A percentile compares a stretch with the other conserved stretches of the same genome.
These are phyloP conservation scores for Drosophila paulistorum DNA, from an alignment of 1,140 invertebrate genomes.

Conservation along the genomic window DNA sequence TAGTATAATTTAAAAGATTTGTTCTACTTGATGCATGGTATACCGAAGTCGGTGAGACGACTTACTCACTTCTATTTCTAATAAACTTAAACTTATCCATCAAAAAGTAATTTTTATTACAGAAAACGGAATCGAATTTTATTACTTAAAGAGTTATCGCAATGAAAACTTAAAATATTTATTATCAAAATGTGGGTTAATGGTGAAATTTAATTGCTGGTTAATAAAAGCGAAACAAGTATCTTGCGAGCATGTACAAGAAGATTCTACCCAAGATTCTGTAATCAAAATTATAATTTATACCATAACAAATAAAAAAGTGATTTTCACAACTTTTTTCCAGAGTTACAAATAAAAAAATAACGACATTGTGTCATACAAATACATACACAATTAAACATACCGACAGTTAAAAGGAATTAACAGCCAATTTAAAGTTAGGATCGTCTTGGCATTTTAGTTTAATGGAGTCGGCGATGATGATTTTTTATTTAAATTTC, in stretches of 20 bases:
- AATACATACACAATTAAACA: no score
- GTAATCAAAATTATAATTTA: constrained; percentile 25
- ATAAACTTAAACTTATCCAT: no score
- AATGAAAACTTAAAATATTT: constrained; percentile 15
- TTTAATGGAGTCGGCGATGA: background rate
- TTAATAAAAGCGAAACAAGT: constrained; percentile 28
- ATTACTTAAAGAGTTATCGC: background rate
- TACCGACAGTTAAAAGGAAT: no score
- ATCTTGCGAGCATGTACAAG: constrained; percentile 1
- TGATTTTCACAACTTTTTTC: no score
- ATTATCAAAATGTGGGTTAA: constrained; percentile 62
- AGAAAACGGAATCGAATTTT: background rate
- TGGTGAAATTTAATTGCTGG: constrained; percentile 8
- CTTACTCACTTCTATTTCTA: no score
- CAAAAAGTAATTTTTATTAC: background rate
- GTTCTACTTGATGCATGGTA: background rate
- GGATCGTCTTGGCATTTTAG: no score
- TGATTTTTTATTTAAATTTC: background rate
- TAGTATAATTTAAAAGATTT: background rate
- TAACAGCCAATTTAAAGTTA: no score
- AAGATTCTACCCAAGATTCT: background rate
- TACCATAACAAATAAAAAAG: background rate
- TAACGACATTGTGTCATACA: no score
- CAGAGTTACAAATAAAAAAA: no score
- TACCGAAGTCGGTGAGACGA: no score